phyloP scores from a whole-genome alignment of 2,113 vertebrate species.

The Myiopsitta monachus region DNA sequence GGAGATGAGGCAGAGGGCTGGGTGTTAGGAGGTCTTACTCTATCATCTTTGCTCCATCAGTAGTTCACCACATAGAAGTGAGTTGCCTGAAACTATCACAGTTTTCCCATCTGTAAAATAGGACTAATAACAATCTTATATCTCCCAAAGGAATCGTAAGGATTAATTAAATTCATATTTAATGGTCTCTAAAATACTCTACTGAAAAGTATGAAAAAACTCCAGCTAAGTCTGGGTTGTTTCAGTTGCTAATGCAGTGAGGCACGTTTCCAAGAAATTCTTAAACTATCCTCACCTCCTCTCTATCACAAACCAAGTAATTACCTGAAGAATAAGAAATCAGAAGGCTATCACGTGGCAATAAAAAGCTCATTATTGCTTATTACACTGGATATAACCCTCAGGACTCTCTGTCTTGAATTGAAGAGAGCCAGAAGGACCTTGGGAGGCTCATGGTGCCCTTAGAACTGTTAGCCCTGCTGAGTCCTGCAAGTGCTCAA shows the following conservation, averaged over 20 bases:
- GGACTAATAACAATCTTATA: background rate
- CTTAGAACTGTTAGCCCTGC: background rate
- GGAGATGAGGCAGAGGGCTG: background rate
- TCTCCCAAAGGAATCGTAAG: conserved; percentile 4
- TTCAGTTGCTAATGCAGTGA: conserved; percentile 11
- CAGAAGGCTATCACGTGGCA: background rate
- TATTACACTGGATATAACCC: background rate
- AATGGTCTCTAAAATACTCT: background rate
- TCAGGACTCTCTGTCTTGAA: background rate
- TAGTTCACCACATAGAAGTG: background rate
- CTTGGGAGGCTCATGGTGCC: background rate
- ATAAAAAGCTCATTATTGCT: conserved; percentile 6
- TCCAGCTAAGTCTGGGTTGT: background rate
- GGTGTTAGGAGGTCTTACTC: background rate
- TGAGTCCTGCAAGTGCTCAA: background rate
- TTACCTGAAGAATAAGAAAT: conserved; percentile 6
- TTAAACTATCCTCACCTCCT: background rate
- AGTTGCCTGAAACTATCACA: background rate
- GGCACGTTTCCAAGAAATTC: background rate
- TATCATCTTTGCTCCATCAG: background rate
- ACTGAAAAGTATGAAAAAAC: background rate
- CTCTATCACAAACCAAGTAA: background rate
- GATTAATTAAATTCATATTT: conserved; percentile 52
- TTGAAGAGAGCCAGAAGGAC: background rate
- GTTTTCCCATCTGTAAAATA: background rate